Base-by-base conservation (phyloP, 2,888 invertebrate genomes). In the Microctonus aethiopoides region DNA sequence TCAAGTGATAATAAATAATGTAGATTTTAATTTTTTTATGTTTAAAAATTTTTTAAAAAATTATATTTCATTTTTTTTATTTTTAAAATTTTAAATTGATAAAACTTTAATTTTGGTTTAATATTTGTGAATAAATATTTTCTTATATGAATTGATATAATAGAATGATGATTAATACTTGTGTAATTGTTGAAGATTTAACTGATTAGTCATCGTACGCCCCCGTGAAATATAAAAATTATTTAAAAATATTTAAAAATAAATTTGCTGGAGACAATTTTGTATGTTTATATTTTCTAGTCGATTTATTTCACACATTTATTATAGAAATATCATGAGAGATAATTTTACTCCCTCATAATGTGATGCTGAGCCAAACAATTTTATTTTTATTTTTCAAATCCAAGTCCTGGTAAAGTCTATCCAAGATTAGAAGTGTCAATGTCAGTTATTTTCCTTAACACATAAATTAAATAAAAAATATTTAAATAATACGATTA, bases 41-140 rank as follows among this genome's bases (percentile, higher is more conserved):
- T n/a, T n/a, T n/a, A n/a, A n/a, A n/a, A n/a, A n/a, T n/a, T n/a
- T n/a, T 13, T n/a, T 51, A 51, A 51, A 22, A n/a, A 72, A 70
- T 68, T 72, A 76, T 76, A 72, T 74, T 70, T 61, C 46, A 20
- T 70, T 36, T 65, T 11, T 54, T n/a, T n/a, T n/a, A n/a, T n/a
- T n/a, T n/a, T n/a, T 24, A 22, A n/a, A 13, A 46, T 46, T 11
- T 46, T 7, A 29, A 5, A 5, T 29, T 29, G 29, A 5, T 7
- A 3, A 29, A 7, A 29, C 7, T 5, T 5, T 5, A 29, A 29
- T 29, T 29, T 29, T 29, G 3, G 29, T 5, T 3, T 7, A 29
- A 29, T 5, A 3, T 7, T 5, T 29, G 29, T 5, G 29, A 5
- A 29, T 29, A 29, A 5, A 29, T 29, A 7, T 29, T 3, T 29